phyloP scores from a whole-genome alignment of 2,888 invertebrate species.

The Coenonympha glycerion region DNA sequence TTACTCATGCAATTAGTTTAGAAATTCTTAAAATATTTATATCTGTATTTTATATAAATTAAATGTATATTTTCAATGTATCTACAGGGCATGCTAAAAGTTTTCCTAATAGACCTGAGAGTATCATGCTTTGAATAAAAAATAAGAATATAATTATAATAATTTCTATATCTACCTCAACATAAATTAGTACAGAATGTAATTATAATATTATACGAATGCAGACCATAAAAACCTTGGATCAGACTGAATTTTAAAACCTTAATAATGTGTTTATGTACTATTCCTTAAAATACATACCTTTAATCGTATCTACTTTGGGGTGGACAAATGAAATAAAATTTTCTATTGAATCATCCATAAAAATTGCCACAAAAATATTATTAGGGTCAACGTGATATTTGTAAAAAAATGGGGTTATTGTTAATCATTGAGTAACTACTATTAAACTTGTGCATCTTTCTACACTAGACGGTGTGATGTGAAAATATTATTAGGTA shows the following conservation, averaged over 20 bases:
- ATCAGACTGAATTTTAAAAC: slow-evolving; percentile 40
- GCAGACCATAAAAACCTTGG: slow-evolving; percentile 50
- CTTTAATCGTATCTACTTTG: slow-evolving; percentile 6
- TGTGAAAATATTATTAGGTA: no score
- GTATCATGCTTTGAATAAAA: slow-evolving; percentile 57
- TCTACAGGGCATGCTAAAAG: slow-evolving; percentile 66
- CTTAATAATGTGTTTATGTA: slow-evolving; percentile 5
- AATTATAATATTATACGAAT: slow-evolving; percentile 42
- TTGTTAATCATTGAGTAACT: not conserved
- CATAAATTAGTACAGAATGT: slow-evolving; percentile 47
- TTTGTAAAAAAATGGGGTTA: not conserved
- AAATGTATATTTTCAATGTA: slow-evolving; percentile 10
- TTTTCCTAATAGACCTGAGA: slow-evolving; percentile 34
- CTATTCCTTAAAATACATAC: slow-evolving; percentile 13
- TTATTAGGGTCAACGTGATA: no score
- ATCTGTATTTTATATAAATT: slow-evolving; percentile 19
- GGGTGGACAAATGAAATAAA: slow-evolving; percentile 8
- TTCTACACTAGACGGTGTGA: not conserved
- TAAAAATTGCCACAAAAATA: no score
- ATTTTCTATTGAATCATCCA: not conserved
- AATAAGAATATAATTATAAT: slow-evolving; percentile 33
- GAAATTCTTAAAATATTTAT: slow-evolving; percentile 14
- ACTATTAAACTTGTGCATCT: not conserved
- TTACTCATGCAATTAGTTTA: slow-evolving; percentile 62
- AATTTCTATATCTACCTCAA: slow-evolving; percentile 48